A percentile compares a stretch with the other conserved stretches of the same genome.
These are phyloP conservation scores for Spodoptera picta DNA, from an alignment of 2,888 invertebrate species.

Conservation along the genomic window DNA sequence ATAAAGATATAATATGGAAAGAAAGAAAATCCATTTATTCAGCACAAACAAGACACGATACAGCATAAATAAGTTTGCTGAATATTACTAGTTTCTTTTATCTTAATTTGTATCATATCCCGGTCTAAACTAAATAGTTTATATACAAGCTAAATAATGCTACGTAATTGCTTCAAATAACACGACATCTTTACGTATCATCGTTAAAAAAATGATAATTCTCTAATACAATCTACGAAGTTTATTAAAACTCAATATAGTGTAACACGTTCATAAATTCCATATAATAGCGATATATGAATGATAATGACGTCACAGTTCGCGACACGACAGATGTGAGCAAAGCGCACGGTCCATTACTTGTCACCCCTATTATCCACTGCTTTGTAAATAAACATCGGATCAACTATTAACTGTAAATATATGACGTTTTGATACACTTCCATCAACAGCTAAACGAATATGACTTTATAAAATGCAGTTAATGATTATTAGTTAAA, in stretches of 20 bases:
- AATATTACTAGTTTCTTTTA: too few species aligned
- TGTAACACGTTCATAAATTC: slow-evolving; percentile 10
- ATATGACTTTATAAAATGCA: background rate
- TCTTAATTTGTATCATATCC: too few species aligned
- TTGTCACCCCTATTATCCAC: slow-evolving; percentile 66
- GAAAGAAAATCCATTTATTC: too few species aligned
- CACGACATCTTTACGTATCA: too few species aligned
- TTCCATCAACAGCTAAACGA: slow-evolving; percentile 26
- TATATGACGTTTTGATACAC: slow-evolving; percentile 61
- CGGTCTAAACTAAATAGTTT: too few species aligned
- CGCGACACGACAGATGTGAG: slow-evolving; percentile 73
- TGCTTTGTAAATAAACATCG: slow-evolving; percentile 71
- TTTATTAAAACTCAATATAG: slow-evolving; percentile 21
- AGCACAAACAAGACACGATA: too few species aligned
- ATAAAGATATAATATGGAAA: too few species aligned
- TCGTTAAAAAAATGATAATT: too few species aligned
- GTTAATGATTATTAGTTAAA: background rate
- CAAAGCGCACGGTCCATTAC: slow-evolving; percentile 77
- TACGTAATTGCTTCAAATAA: too few species aligned
- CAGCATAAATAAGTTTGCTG: too few species aligned
- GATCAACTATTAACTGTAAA: slow-evolving; percentile 63
- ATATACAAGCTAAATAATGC: too few species aligned
- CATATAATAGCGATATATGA: slow-evolving; percentile 57
- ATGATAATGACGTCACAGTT: slow-evolving; percentile 66
- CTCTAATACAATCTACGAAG: background rate